These are phyloP conservation scores for Carassius carassius DNA, from an alignment of 2,113 vertebrate species.

Conservation along the genomic window DNA sequence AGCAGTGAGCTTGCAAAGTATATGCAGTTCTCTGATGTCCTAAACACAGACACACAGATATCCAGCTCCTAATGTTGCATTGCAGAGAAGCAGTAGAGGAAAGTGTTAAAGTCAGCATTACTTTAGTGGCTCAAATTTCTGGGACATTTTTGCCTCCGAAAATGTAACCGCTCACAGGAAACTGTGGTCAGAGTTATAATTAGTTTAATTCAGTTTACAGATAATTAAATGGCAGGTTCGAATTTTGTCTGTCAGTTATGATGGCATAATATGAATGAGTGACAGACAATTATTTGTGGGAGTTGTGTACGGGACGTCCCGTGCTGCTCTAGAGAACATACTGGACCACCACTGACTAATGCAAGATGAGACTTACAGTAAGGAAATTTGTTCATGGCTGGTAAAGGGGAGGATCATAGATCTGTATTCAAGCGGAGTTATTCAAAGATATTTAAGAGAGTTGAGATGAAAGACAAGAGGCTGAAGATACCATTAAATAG, in stretches of 20 bases:
- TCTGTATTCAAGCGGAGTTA: neutral
- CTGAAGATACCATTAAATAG: neutral
- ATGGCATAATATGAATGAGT: neutral
- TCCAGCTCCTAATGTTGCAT: neutral
- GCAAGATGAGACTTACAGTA: neutral
- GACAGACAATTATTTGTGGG: neutral
- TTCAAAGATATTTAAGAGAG: neutral
- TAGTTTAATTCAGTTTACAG: too few relatives aligned
- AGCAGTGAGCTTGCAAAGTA: neutral
- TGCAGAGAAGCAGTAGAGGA: conserved; percentile 1
- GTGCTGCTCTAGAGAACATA: neutral
- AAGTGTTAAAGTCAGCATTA: neutral
- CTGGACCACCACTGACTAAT: neutral
- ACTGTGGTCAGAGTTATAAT: neutral
- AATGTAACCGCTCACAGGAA: neutral
- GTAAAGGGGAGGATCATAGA: neutral
- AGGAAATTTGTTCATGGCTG: neutral
- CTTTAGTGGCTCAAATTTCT: conserved; percentile 1
- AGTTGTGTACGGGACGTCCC: neutral
- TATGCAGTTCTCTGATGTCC: neutral
- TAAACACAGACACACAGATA: neutral
- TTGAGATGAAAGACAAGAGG: neutral
- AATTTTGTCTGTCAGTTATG: neutral
- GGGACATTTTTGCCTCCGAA: neutral
- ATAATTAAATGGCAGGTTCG: neutral